Conservation (phyloP, 2,113 vertebrate species). For the Gulo gulo region DNA sequence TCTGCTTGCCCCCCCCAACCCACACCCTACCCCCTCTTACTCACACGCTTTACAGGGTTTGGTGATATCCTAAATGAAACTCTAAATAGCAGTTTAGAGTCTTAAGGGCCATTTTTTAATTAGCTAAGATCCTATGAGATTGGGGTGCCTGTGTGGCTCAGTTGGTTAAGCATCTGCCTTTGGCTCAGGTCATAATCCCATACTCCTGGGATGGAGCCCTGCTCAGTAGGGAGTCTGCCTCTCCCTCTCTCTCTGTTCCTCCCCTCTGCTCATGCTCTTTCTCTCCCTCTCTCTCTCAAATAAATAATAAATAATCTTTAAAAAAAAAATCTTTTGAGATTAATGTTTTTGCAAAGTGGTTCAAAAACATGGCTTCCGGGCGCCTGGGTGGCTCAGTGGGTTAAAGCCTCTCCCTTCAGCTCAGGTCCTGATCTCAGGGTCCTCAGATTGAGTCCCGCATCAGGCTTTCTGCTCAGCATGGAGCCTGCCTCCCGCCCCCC, state of each 20-base stretch:
- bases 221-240: neutral
- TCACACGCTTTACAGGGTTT: neutral
- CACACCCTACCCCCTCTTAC: rapidly evolving
- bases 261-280: neutral
- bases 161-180: neutral
- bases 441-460: no score
- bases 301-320: neutral
- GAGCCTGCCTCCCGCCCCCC: no score
- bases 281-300: neutral
- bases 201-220: neutral
- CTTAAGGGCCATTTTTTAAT: constrained; percentile 25
- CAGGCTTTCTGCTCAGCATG: no score
- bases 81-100: neutral
- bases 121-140: neutral
- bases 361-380: neutral
- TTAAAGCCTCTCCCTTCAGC: no score
- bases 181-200: neutral
- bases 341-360: neutral
- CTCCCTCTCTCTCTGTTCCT: neutral
- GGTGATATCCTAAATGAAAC: neutral
- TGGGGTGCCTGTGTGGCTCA: neutral
- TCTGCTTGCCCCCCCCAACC: no score
- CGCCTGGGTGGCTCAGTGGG: no score
- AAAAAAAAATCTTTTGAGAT: neutral
- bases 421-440: no score